phyloP scores from a whole-genome alignment of 2,888 invertebrate species.

The Halictus ligatus region DNA sequence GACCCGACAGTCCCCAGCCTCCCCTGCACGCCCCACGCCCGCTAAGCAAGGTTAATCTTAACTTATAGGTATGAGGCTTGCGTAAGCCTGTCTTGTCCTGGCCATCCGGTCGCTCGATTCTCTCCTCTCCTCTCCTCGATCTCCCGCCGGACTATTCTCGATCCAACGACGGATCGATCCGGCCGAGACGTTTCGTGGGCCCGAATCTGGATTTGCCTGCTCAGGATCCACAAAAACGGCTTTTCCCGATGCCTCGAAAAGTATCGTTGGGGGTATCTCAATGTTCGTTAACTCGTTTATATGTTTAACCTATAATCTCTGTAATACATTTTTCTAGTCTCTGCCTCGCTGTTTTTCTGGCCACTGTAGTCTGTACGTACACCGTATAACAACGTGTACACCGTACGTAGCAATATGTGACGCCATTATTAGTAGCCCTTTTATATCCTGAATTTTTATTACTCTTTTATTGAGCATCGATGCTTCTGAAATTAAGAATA shows the following conservation, averaged over 20 bases:
- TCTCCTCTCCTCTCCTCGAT: slow-evolving; percentile 45
- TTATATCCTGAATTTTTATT: too few relatives aligned
- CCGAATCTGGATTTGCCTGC: background rate
- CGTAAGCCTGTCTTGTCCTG: slow-evolving; percentile 71
- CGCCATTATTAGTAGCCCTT: too few relatives aligned
- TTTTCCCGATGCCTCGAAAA: background rate
- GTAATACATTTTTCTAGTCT: too few relatives aligned
- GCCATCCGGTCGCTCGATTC: slow-evolving; percentile 31
- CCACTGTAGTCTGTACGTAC: too few relatives aligned
- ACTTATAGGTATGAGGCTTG: slow-evolving; percentile 80
- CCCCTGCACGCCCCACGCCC: slow-evolving; percentile 55
- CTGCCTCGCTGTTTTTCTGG: too few relatives aligned
- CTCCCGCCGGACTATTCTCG: slow-evolving; percentile 67
- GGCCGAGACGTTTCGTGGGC: too few relatives aligned
- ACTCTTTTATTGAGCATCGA: too few relatives aligned
- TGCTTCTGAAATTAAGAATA: too few relatives aligned
- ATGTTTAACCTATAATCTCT: too few relatives aligned
- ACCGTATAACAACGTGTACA: too few relatives aligned
- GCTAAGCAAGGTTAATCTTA: slow-evolving; percentile 83
- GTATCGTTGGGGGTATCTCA: background rate
- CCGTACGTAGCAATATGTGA: too few relatives aligned
- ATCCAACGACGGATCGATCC: background rate
- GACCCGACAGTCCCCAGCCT: slow-evolving; percentile 30
- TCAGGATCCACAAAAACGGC: background rate
- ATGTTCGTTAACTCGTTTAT: background rate